These are phyloP conservation scores for Meandrusa payeni DNA, from an alignment of 2,888 invertebrate species.

Conservation along the genomic window DNA sequence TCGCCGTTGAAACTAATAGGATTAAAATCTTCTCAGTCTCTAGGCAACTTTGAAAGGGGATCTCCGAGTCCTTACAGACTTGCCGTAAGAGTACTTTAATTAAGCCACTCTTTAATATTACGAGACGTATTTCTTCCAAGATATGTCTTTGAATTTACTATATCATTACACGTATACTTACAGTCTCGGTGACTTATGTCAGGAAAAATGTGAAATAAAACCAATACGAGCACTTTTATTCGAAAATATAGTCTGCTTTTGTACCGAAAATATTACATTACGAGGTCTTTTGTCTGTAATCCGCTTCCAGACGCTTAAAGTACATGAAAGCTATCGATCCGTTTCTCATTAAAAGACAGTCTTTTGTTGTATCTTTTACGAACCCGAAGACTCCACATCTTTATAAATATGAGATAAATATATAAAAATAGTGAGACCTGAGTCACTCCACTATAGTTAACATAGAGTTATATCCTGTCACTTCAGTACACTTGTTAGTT, in stretches of 20 bases:
- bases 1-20: slow-evolving; percentile 20
- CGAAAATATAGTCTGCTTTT: background rate
- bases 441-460: too few species aligned
- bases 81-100: slow-evolving; percentile 21
- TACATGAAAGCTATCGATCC: background rate
- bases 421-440: too few species aligned
- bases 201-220: background rate
- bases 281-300: background rate
- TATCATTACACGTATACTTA: too few species aligned
- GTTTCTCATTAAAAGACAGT: background rate
- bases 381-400: too few species aligned
- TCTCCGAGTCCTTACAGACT: slow-evolving; percentile 13
- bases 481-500: too few species aligned
- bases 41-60: slow-evolving; percentile 21
- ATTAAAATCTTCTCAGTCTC: slow-evolving; percentile 20
- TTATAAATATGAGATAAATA: too few species aligned
- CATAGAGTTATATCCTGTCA: too few species aligned
- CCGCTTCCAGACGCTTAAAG: background rate
- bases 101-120: slow-evolving; percentile 19
- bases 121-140: slow-evolving; percentile 3
- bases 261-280: background rate
- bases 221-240: background rate
- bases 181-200: too few species aligned
- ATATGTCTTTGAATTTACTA: background rate
- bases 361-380: too few species aligned